Conservation (phyloP, 2,888 invertebrate species). For the Brachypalpus laphriformis region DNA sequence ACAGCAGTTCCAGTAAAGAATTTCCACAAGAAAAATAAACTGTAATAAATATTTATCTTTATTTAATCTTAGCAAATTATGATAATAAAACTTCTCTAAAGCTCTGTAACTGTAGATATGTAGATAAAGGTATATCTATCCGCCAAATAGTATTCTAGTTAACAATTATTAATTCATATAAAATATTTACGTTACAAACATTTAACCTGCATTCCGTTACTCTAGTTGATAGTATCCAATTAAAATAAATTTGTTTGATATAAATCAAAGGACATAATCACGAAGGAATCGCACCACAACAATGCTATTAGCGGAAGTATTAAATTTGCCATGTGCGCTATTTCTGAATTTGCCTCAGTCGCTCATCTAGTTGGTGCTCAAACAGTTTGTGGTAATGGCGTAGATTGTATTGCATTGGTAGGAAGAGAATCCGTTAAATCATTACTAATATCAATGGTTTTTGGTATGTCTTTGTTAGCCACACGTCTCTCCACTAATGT, state of each 20-base stretch:
- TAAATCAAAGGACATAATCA: neutral
- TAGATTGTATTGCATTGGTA: constrained; percentile 71
- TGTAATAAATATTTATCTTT: neutral
- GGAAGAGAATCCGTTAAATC: constrained; percentile 76
- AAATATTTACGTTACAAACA: constrained; percentile 41
- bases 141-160: constrained; percentile 7
- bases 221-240: constrained; percentile 1
- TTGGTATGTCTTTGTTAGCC: constrained; percentile 54
- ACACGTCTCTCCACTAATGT: constrained; percentile 74
- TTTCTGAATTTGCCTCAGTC: neutral
- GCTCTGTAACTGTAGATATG: constrained; percentile 39
- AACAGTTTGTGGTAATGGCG: constrained; percentile 75
- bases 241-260: constrained; percentile 4
- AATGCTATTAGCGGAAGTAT: neutral
- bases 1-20: too few relatives aligned
- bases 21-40: neutral
- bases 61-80: constrained; percentile 17
- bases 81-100: constrained; percentile 24
- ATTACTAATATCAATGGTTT: constrained; percentile 57
- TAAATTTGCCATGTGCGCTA: neutral
- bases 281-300: neutral
- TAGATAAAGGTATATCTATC: constrained; percentile 19
- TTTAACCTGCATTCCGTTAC: constrained; percentile 12
- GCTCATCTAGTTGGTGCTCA: neutral
- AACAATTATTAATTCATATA: constrained; percentile 44